Evolutionary conservation across 2,113 vertebrate species (phyloP).

Genomic region (Psittacus erithacus): DNA sequence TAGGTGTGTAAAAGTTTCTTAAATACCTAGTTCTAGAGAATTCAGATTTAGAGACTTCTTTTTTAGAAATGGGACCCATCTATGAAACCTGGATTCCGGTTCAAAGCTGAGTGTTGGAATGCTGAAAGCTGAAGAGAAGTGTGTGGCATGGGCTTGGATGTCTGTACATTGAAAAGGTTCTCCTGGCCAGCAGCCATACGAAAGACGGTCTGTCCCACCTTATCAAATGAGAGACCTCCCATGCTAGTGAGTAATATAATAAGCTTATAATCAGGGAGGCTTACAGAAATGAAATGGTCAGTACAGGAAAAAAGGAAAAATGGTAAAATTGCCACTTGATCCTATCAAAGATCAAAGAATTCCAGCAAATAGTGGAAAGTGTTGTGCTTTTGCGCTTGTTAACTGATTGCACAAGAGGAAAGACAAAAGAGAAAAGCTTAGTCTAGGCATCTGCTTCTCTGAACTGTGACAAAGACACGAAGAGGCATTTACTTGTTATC

Average conservation of each 20-base stretch:
- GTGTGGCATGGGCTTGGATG: background rate
- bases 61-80: background rate
- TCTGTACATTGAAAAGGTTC: background rate
- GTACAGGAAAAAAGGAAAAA: background rate
- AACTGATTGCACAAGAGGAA: slow-evolving; percentile 79
- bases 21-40: background rate
- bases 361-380: background rate
- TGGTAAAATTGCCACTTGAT: background rate
- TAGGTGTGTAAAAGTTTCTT: background rate
- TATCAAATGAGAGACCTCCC: background rate
- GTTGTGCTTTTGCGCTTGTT: slow-evolving; percentile 61
- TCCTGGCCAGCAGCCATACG: background rate
- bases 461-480: slow-evolving; percentile 72
- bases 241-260: background rate
- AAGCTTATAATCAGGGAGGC: background rate
- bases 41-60: background rate
- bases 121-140: background rate
- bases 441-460: slow-evolving; percentile 80
- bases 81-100: background rate
- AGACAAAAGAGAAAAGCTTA: slow-evolving; percentile 80
- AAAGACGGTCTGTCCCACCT: background rate
- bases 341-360: background rate
- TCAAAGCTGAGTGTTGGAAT: background rate
- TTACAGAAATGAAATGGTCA: background rate
- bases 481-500: slow-evolving; percentile 80